Conservation (phyloP, 2,888 invertebrate genomes). For the Drosophila borealis region DNA sequence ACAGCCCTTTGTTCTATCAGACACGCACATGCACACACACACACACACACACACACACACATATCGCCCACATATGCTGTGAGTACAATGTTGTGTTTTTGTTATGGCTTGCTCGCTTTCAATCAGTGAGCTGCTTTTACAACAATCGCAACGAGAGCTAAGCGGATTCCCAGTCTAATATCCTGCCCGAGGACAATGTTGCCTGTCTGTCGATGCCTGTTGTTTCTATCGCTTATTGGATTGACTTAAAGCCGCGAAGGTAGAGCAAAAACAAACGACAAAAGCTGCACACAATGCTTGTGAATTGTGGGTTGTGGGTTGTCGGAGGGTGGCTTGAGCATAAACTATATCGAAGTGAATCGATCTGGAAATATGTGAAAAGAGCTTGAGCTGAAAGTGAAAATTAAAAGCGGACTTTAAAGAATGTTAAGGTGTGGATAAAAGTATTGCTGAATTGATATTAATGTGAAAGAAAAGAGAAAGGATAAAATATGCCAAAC, state of each 20-base stretch:
- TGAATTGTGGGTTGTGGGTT: background rate
- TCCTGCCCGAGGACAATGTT: slow-evolving; percentile 46
- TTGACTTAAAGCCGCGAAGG: slow-evolving; percentile 31
- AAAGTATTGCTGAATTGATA: background rate
- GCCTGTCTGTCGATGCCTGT: slow-evolving; percentile 21
- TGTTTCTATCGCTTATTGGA: slow-evolving; percentile 43
- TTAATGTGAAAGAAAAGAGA: background rate
- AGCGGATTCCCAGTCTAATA: slow-evolving; percentile 41
- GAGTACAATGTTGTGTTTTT: slow-evolving; percentile 41
- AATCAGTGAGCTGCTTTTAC: slow-evolving; percentile 35
- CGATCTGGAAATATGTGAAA: slow-evolving; percentile 10
- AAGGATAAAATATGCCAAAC: too few relatives aligned
- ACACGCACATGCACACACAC: slow-evolving; percentile 7
- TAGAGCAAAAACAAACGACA: slow-evolving; percentile 3
- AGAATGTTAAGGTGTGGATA: background rate
- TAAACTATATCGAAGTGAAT: slow-evolving; percentile 20
- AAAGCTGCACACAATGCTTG: slow-evolving; percentile 4
- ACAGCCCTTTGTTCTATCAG: background rate
- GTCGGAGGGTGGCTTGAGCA: background rate
- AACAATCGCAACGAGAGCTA: slow-evolving; percentile 35
- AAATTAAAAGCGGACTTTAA: slow-evolving; percentile 1
- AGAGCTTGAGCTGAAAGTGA: slow-evolving; percentile 7
- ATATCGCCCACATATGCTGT: background rate
- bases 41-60: background rate
- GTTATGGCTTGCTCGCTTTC: slow-evolving; percentile 42